Conservation (phyloP, 1,140 invertebrate species). For the Oscheius sp. region DNA sequence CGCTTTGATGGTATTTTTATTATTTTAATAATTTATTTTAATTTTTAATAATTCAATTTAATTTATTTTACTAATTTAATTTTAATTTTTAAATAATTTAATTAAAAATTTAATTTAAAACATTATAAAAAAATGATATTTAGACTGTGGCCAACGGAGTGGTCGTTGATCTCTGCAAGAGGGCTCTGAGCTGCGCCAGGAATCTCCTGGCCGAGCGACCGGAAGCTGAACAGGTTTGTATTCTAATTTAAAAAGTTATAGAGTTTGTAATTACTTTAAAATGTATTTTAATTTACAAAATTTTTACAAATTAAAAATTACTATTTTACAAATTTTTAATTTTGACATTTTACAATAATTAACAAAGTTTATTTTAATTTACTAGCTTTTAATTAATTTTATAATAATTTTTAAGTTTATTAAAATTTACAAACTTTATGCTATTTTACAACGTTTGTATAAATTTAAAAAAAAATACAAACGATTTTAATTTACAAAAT, state of each 20-base stretch:
- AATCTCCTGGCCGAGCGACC: slow-evolving; percentile 77
- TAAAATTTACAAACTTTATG: no score
- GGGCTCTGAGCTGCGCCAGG: slow-evolving; percentile 66
- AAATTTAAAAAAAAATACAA: no score
- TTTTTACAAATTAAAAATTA: no score
- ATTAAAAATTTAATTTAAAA: slow-evolving; percentile 30
- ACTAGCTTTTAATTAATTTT: no score
- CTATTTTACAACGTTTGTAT: no score
- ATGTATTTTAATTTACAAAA: neutral
- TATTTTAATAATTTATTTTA: no score
- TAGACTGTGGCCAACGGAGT: slow-evolving; percentile 33
- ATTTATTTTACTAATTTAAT: slow-evolving; percentile 17
- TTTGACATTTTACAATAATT: no score
- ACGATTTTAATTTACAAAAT: no score
- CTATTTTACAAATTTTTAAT: no score
- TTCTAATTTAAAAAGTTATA: neutral
- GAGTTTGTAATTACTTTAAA: neutral
- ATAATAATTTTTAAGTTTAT: no score
- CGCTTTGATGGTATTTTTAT: slow-evolving; percentile 65
- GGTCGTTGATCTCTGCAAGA: slow-evolving; percentile 50
- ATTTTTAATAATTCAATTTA: slow-evolving; percentile 53
- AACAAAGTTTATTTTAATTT: no score
- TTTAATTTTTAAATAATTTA: slow-evolving; percentile 73
- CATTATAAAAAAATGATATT: slow-evolving; percentile 18
- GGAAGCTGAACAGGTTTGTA: slow-evolving; percentile 78